These are phyloP conservation scores for Drymonia ruficornis DNA, from an alignment of 2,888 invertebrate genomes.

Conservation along the genomic window DNA sequence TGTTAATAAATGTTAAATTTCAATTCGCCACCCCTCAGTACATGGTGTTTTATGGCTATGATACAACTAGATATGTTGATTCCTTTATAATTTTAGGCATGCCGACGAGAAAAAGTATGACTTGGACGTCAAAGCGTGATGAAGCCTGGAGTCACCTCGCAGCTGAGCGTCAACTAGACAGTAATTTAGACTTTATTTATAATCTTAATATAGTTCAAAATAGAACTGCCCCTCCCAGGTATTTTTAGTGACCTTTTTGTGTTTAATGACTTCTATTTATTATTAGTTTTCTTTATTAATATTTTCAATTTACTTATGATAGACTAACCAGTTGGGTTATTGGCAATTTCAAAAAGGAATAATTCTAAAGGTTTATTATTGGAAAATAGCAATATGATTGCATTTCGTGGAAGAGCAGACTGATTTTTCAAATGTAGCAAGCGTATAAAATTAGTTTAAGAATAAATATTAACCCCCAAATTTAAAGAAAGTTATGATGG, in stretches of 20 bases:
- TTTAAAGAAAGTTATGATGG: no score
- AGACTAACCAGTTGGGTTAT: neutral
- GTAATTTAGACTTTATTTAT: constrained; percentile 34
- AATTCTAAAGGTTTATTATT: neutral
- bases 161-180: constrained; percentile 29
- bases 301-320: neutral
- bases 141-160: constrained; percentile 33
- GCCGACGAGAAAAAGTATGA: constrained; percentile 77
- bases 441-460: neutral
- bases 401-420: neutral
- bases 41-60: constrained; percentile 2
- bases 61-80: constrained; percentile 37
- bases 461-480: neutral
- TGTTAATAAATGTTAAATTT: neutral
- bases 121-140: constrained; percentile 72
- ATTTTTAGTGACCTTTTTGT: constrained; percentile 17
- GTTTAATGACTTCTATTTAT: neutral
- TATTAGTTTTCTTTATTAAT: neutral
- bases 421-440: neutral
- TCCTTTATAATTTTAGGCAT: constrained; percentile 64
- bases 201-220: constrained; percentile 34
- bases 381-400: neutral
- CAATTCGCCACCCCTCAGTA: constrained; percentile 31
- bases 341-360: neutral
- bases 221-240: constrained; percentile 19